These are phyloP conservation scores for Alces alces DNA, from an alignment of 2,113 vertebrate genomes.

Conservation along the genomic window DNA sequence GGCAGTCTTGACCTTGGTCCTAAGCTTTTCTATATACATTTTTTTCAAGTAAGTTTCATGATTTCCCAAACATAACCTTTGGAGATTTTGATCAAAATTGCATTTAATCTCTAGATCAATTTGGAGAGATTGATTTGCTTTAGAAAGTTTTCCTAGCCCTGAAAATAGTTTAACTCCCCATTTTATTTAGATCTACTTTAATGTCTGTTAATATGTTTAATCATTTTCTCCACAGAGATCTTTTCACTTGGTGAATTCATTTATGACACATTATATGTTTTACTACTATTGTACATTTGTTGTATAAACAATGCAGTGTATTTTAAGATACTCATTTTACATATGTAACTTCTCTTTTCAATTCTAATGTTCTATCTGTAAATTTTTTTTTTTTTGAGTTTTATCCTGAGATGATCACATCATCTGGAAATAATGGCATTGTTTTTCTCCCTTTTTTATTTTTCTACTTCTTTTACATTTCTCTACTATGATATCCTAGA, in stretches of 20 bases:
- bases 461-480: neutral
- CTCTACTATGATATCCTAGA: neutral
- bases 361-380: neutral
- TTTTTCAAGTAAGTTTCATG: neutral
- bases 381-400: neutral
- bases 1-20: neutral
- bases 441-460: neutral
- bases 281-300: neutral
- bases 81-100: neutral
- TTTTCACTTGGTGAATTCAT: constrained; percentile 13
- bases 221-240: neutral
- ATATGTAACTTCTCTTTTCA: neutral
- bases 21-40: neutral
- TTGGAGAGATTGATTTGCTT: neutral
- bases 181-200: neutral
- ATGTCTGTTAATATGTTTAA: neutral
- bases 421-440: constrained; percentile 11
- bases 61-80: neutral
- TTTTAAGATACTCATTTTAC: neutral
- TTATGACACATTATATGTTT: neutral
- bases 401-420: neutral
- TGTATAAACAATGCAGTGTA: neutral
- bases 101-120: neutral
- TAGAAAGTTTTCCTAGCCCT: neutral
- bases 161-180: neutral